Evolutionary conservation across 1,140 invertebrate species (phyloP).

Genomic region (Pomacea maculata): DNA sequence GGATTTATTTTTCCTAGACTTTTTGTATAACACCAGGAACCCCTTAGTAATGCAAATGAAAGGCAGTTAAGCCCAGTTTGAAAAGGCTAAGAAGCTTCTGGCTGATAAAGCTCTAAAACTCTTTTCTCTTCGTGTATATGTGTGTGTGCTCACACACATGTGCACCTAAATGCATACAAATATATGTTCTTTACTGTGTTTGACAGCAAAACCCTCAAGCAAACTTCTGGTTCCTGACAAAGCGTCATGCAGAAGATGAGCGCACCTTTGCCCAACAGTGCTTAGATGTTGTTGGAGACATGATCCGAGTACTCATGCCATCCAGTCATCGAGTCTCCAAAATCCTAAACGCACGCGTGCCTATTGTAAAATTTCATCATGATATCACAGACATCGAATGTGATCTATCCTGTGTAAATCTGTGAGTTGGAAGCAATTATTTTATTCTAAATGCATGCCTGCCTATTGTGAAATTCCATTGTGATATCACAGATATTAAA

Average conservation of each 20-base stretch:
- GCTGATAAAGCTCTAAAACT: too few species aligned
- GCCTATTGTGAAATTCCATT: constrained; percentile 18
- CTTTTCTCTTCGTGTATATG: too few species aligned
- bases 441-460: constrained; percentile 14
- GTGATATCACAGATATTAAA: constrained; percentile 4
- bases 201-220: neutral
- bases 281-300: constrained; percentile 19
- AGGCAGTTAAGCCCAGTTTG: too few species aligned
- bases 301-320: constrained; percentile 13
- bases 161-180: too few species aligned
- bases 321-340: constrained; percentile 1
- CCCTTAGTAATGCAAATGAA: too few species aligned
- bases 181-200: too few species aligned
- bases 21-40: too few species aligned
- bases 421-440: neutral
- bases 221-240: constrained; percentile 16
- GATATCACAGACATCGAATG: constrained; percentile 11
- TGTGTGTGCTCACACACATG: too few species aligned
- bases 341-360: constrained; percentile 19
- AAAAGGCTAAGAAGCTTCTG: too few species aligned
- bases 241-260: constrained; percentile 17
- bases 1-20: too few species aligned
- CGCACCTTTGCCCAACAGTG: constrained; percentile 19
- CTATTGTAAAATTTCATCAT: constrained; percentile 18
- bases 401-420: constrained; percentile 7